Percentiles rank a stretch among this genome's conserved stretches.
Conservation (phyloP, 1,140 invertebrate genomes). For the Ephestia elutella region DNA sequence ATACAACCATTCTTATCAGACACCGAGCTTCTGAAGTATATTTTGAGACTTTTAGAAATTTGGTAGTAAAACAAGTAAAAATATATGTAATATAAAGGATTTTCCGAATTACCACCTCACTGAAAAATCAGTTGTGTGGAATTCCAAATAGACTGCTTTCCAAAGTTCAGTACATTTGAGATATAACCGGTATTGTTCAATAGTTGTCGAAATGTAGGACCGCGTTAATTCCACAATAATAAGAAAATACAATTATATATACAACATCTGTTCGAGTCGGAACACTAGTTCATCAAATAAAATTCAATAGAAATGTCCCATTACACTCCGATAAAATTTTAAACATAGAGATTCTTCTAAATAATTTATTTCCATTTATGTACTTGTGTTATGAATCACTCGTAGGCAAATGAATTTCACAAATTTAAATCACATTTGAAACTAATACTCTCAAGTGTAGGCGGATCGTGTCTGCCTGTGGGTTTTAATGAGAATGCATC, state of each 20-base stretch:
- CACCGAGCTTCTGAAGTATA: too few relatives aligned
- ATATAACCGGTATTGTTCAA: constrained; percentile 19
- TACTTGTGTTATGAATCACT: not conserved
- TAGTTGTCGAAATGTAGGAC: constrained; percentile 31
- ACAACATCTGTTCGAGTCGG: constrained; percentile 7
- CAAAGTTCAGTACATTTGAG: not conserved
- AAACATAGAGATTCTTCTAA: constrained; percentile 19
- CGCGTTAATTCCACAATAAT: not conserved
- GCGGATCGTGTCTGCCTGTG: not conserved
- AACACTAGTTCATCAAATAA: not conserved
- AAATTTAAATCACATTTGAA: constrained; percentile 34
- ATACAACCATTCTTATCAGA: too few relatives aligned
- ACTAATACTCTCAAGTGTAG: constrained; percentile 21
- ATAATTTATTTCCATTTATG: constrained; percentile 11
- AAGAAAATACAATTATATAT: constrained; percentile 22
- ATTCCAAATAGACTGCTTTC: not conserved
- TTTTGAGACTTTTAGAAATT: too few relatives aligned
- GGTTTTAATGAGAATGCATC: constrained; percentile 2
- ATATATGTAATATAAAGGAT: too few relatives aligned
- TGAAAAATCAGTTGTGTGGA: not conserved
- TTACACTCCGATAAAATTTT: constrained; percentile 5
- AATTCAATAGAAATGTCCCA: constrained; percentile 3
- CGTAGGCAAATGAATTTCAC: not conserved
- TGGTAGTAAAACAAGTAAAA: too few relatives aligned
- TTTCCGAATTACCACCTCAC: too few relatives aligned